Evolutionary conservation across 2,797 vertebrate genomes (phyloP).

Genomic region (Phoxinus dragarum): DNA sequence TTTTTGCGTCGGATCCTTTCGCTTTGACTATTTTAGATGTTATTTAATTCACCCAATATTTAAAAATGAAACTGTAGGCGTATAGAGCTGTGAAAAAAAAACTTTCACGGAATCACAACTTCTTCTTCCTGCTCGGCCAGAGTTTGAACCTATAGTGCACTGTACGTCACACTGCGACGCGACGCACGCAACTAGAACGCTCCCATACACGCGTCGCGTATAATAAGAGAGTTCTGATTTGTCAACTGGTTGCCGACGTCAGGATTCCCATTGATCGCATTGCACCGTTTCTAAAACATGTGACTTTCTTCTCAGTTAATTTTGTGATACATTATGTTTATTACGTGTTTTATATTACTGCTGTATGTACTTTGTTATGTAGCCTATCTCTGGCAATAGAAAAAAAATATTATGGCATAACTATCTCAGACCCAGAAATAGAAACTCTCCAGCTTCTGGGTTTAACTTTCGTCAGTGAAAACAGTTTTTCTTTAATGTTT

Average conservation of each 20-base stretch:
- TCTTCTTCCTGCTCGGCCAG: conserved; percentile 36
- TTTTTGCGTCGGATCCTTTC: conserved; percentile 69
- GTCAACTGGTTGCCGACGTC: not conserved
- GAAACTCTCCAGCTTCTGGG: conserved; percentile 28
- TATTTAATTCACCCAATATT: not conserved
- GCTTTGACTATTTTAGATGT: not conserved
- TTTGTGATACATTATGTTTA: conserved; percentile 31
- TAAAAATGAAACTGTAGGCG: not conserved
- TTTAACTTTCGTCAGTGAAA: not conserved
- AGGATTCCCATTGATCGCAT: not conserved
- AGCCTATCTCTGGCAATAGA: not conserved
- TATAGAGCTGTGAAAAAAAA: not conserved
- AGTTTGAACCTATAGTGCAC: conserved; percentile 2
- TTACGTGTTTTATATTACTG: not conserved
- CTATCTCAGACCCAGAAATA: conserved; percentile 27
- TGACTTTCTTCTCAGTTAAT: not conserved
- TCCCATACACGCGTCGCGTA: conserved; percentile 14
- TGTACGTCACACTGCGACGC: conserved; percentile 27
- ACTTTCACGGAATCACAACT: not conserved
- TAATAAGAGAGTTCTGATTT: conserved; percentile 7
- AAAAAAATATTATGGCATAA: not conserved
- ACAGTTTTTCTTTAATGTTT: not conserved
- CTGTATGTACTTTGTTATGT: not conserved
- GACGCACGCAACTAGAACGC: conserved; percentile 17
- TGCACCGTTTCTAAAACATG: not conserved